phyloP scores from a whole-genome alignment of 2,797 vertebrate species.

The Potorous gilbertii region DNA sequence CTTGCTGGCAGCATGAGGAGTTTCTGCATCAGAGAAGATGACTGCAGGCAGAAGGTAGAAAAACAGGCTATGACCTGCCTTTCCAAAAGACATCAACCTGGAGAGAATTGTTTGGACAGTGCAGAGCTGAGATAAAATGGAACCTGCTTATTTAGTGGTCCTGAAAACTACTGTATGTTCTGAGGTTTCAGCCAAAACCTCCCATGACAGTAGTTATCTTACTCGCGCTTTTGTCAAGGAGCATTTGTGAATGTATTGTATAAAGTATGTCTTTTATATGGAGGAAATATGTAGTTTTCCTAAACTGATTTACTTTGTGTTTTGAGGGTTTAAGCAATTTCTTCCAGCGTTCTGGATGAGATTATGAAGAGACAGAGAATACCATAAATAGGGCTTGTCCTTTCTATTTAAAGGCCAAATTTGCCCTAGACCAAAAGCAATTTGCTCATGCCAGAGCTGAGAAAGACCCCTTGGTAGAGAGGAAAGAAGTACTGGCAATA shows the following conservation, averaged over 20 bases:
- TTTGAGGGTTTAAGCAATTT: not conserved
- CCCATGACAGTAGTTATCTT: not conserved
- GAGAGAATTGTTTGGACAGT: not conserved
- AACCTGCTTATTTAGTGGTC: not conserved
- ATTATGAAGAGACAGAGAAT: not conserved
- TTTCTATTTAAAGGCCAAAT: not conserved
- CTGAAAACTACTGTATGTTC: not conserved
- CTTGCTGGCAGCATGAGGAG: not conserved
- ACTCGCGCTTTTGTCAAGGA: not conserved
- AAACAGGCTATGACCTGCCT: not conserved
- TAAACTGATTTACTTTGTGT: not conserved
- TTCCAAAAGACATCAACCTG: not conserved
- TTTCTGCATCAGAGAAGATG: not conserved
- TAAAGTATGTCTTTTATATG: not conserved
- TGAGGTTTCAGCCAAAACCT: not conserved
- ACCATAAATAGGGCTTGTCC: not conserved
- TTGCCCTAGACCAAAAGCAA: not conserved
- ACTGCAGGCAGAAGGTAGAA: not conserved
- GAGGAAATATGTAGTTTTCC: not conserved
- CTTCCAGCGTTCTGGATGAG: not conserved
- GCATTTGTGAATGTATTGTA: not conserved
- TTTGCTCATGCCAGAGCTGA: not conserved
- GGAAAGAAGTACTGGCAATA: not conserved
- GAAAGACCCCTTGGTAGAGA: not conserved
- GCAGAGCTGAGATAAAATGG: not conserved